phyloP scores from a whole-genome alignment of 1,140 invertebrate species.

The Lerema accius region DNA sequence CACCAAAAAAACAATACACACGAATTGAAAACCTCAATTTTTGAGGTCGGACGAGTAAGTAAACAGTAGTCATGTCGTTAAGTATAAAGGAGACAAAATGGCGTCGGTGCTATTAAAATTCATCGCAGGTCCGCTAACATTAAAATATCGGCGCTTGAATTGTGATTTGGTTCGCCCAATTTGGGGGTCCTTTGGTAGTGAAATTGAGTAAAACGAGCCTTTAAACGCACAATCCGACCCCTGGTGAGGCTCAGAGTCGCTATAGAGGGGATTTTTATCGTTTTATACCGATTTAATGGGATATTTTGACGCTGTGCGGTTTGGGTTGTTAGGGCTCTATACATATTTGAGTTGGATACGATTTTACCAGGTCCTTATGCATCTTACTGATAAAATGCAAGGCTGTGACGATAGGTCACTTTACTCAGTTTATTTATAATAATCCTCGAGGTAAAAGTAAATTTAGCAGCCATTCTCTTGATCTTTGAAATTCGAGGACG shows the following conservation, averaged over 20 bases:
- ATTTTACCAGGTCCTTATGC: too few relatives aligned
- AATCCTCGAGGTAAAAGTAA: too few relatives aligned
- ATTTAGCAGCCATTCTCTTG: too few relatives aligned
- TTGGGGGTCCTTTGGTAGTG: constrained; percentile 27
- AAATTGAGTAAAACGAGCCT: constrained; percentile 25
- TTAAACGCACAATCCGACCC: neutral
- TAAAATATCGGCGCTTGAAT: constrained; percentile 41
- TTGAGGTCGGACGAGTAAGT: too few relatives aligned
- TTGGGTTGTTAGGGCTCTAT: neutral
- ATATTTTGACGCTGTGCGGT: neutral
- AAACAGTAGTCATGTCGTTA: neutral
- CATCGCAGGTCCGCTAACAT: constrained; percentile 34
- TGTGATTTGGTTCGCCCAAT: constrained; percentile 35
- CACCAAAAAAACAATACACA: too few relatives aligned
- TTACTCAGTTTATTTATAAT: too few relatives aligned
- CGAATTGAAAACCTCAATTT: too few relatives aligned
- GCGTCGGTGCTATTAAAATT: constrained; percentile 41
- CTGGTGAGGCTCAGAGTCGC: constrained; percentile 5
- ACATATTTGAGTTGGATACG: too few relatives aligned
- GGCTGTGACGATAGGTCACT: too few relatives aligned
- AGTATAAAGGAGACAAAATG: constrained; percentile 7
- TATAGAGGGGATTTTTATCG: neutral
- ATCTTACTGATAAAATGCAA: too few relatives aligned
- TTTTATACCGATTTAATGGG: neutral
- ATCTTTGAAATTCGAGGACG: too few relatives aligned